Evolutionary conservation across 2,888 invertebrate species (phyloP), one percentile per base, ranked within the genome.

Genomic region (Mystacides longicornis): DNA sequence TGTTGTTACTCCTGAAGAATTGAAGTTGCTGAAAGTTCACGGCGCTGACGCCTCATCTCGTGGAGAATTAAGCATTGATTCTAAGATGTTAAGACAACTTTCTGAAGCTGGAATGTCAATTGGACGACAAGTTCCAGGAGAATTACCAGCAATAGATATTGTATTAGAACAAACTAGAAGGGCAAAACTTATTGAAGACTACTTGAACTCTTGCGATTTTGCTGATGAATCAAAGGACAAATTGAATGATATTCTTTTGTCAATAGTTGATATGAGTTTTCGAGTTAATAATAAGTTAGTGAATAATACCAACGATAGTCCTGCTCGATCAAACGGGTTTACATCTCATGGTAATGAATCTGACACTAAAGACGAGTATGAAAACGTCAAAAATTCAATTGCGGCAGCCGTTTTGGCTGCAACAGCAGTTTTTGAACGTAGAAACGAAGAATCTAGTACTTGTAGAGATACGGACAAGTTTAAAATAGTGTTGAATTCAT

Each of bases 41-140:
- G 77, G 75, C 2, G 57, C 52, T 58, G 76, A 77, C 61, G 75
- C 75, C 1, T 76, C 77, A 7, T 74, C 77, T 3, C 78, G 77
- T 62, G 81, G 81, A 14, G 82, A 84, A 65, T 69, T 81, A 51
- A 80, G 81, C 57, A 82, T 85, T 57, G 84, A 85, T 62, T 79
- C 81, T 2, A 78, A 80, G 54, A 83, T 85, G 81, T 64, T 85
- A 37, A 73, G 79, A 59, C 83, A 85, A 63, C 67, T 85, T 31
- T 83, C 85, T 3, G 82, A 83, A 68, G 85, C 85, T 11, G 85
- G 85, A 23, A 81, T 85, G 78, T 80, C 82, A 1, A 78, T 85
- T 50, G 85, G 84, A 2, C 73, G 83, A 63, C 82, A 83, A 68
- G 79, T 81, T 2, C 76, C 79, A 1, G 74, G 79, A 1, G 81